These are phyloP conservation scores for Atta cephalotes DNA, from an alignment of 1,140 invertebrate species.

Conservation along the genomic window DNA sequence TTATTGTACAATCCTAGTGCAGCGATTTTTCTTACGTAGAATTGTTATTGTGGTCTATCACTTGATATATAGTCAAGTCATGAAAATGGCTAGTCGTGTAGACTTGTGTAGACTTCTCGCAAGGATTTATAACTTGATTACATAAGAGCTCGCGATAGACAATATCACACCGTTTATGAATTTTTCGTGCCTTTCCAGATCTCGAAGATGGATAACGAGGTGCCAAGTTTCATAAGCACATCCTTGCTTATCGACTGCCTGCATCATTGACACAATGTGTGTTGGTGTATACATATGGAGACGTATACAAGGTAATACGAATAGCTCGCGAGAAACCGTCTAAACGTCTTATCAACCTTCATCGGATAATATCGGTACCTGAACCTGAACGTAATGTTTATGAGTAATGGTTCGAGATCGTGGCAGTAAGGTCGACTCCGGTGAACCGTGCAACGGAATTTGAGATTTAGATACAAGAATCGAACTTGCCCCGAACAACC, in stretches of 20 bases:
- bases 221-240: slow-evolving; percentile 76
- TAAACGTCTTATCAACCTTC: slow-evolving; percentile 74
- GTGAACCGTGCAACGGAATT: slow-evolving; percentile 78
- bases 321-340: slow-evolving; percentile 72
- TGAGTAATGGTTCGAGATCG: slow-evolving; percentile 79
- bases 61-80: background rate
- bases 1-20: background rate
- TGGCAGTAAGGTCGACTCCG: slow-evolving; percentile 72
- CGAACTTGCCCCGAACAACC: slow-evolving; percentile 69
- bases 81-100: slow-evolving; percentile 21
- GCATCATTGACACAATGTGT: slow-evolving; percentile 69
- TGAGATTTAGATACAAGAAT: slow-evolving; percentile 77
- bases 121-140: slow-evolving; percentile 63
- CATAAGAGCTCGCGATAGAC: slow-evolving; percentile 58
- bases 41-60: slow-evolving; percentile 19
- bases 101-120: background rate
- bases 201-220: slow-evolving; percentile 63
- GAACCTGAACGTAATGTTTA: slow-evolving; percentile 73
- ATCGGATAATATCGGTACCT: slow-evolving; percentile 75
- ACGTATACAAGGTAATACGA: slow-evolving; percentile 29
- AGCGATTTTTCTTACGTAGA: background rate
- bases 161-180: slow-evolving; percentile 60
- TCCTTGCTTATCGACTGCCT: slow-evolving; percentile 72
- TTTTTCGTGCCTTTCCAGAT: slow-evolving; percentile 64
- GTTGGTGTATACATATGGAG: background rate